Evolutionary conservation across 53 echinoderm and acorn worm genomes (phyloP), one percentile per base, ranked within the genome.

Genomic region (Holothuria scabra): DNA sequence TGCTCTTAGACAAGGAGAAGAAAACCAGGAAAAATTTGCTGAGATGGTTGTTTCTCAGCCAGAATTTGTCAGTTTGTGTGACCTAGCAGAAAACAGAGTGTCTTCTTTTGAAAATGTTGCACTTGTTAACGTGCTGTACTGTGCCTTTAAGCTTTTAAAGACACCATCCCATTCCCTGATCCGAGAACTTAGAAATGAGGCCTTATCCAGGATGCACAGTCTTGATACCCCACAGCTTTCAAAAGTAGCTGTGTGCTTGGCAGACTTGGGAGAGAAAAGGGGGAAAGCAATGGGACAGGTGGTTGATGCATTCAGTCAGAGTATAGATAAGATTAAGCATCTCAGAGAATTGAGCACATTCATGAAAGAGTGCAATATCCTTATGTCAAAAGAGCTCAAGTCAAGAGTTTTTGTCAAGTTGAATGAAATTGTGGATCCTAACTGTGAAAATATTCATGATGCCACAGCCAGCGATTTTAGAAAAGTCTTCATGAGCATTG

Each of bases 41-140:
- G 8, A 32, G 2, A 25, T 28, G 28, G 28, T 78, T 14, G 24
- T 23, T 58, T 49, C 48, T 31, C 28, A 59, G 35, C 83, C 82
- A 44, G 93, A 93, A 46, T 97, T 97, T 79, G 24, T 56, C 19
- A 88, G 82, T 38, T 86, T 97, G 64, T 94, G 97, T 67, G 89
- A 86, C 25, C 66, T 93, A 41, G 94, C 92, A 23, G 92, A 94
- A 67, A 91, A 91, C 59, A 88, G 94, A 58, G 68, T 92, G 24
- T 38, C 75, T 13, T 83, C 86, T 23, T 84, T 90, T 29, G 76
- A 90, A 46, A 83, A 86, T 33, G 86, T 86, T 25, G 46, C 85
- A 8, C 60, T 97, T 0, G 76, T 90, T 14, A 90, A 97, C 59
- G 91, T 88, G 8, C 70, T 97, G 46, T 90, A 94, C 64, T 85